A percentile compares a stretch with the other conserved stretches of the same genome.
phyloP scores from a whole-genome alignment of 2,113 vertebrate species.

The Zosterops japonicus region DNA sequence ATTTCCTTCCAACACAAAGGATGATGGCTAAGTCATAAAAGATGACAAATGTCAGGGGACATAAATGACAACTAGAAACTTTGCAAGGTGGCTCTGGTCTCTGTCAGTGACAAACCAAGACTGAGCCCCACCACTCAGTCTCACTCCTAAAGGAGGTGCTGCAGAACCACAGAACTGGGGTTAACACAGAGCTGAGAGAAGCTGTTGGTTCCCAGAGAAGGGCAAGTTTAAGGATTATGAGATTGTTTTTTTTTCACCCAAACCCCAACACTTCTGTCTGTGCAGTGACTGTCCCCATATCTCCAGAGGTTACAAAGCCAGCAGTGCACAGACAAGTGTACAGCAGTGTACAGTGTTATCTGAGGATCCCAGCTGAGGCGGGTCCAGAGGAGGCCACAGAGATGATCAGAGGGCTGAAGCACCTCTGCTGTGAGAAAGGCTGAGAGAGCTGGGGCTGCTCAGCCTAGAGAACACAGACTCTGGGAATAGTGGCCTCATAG shows the following conservation, averaged over 20 bases:
- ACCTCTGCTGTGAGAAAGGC: background rate
- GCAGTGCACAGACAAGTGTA: background rate
- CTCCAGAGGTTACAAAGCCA: background rate
- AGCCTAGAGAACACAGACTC: background rate
- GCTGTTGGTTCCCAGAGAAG: fast-evolving
- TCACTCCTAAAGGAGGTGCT: background rate
- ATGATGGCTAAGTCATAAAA: background rate
- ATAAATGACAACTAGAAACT: background rate
- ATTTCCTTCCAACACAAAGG: background rate
- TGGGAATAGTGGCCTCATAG: background rate
- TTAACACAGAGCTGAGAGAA: background rate
- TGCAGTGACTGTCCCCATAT: background rate
- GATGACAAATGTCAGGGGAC: background rate
- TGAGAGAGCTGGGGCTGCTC: background rate
- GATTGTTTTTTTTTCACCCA: background rate
- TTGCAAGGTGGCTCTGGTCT: background rate
- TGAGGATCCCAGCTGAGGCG: background rate
- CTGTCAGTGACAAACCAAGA: background rate
- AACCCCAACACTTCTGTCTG: background rate
- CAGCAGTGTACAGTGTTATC: too few species aligned
- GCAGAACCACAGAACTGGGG: background rate
- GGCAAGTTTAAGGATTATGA: background rate
- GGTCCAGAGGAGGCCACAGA: background rate
- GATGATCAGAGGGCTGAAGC: background rate
- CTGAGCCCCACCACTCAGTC: background rate